Percentiles rank a stretch among this genome's conserved stretches.
Evolutionary conservation across 2,888 invertebrate genomes (phyloP).

Genomic region (Tipula confusa): DNA sequence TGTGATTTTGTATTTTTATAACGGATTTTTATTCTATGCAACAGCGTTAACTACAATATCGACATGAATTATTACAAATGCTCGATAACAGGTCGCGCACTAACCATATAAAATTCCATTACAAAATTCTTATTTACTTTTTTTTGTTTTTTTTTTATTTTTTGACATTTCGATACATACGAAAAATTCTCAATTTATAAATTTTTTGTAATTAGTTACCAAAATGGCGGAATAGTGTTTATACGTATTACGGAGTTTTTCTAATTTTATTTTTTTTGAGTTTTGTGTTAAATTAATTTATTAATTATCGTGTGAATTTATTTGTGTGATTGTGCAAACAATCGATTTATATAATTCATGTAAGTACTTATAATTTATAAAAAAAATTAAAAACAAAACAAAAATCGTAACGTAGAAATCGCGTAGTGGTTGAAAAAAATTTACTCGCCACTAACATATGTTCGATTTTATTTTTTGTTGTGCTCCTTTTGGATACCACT

Average conservation of each 20-base stretch:
- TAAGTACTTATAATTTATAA: not conserved
- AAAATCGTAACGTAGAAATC: not conserved
- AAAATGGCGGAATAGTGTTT: constrained; percentile 16
- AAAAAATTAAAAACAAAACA: not conserved
- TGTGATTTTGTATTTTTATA: not conserved
- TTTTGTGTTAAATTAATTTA: not conserved
- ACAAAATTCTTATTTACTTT: not conserved
- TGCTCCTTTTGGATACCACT: not conserved
- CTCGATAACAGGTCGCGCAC: not conserved
- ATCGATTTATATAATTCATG: not conserved
- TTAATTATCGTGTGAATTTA: not conserved
- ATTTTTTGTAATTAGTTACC: not conserved
- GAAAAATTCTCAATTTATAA: constrained; percentile 3
- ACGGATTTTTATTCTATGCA: not conserved
- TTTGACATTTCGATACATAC: constrained; percentile 12
- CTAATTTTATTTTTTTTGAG: not conserved
- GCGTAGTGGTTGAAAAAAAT: not conserved
- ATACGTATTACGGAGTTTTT: not conserved
- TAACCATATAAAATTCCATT: not conserved
- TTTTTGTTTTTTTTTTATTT: not conserved
- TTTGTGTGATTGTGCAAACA: not conserved
- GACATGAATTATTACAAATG: not conserved
- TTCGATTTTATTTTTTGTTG: not conserved
- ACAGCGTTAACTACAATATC: not conserved
- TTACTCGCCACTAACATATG: constrained; percentile 25